Evolutionary conservation across 2,797 vertebrate genomes (phyloP), one percentile per base, ranked within the genome.

Genomic region (Bryconaethiops microstoma): DNA sequence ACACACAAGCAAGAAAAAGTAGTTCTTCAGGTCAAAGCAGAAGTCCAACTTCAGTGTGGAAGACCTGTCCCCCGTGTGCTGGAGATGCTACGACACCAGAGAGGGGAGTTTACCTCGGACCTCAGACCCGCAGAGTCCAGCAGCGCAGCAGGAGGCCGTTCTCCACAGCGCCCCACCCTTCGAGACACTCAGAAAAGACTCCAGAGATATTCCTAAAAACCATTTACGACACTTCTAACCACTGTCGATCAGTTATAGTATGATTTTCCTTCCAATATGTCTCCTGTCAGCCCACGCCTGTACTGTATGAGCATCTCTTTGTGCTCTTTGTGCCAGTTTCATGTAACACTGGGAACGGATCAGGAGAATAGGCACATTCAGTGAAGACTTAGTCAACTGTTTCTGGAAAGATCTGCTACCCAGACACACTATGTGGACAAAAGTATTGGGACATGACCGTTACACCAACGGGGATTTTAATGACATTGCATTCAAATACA

Each of bases 121-220:
- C 35, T 35, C 84, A 62, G 76, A 74, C 59, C 23, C 74, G 77
- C n/a, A 70, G 74, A 45, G 59, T 60, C 74, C 23, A 23, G 63
- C 19, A 21, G 21, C 74, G 65, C 79, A 72, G 78, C 85, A 86
- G 82, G 85, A 85, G 84, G 84, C 76, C 77, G 79, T 68, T 69
- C 80, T 82, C 64, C 29, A 52, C n/a, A 71, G 83, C 80, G 40
- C 67, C 69, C n/a, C 40, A 64, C 76, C 16, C 19, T 10, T 78
- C 42, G 13, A 77, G 19, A 48, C 35, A 35, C 35, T 35, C 35
- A 0, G 48, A 48, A 25, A 48, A 67, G 64, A 35, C 35, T 4
- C 35, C 35, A 35, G 35, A 2, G 2, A 5, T 35, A 35, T 35
- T 35, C 35, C 35, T 35, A 35, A 35, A 35, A 35, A 35, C 29